Percentiles rank a stretch among this genome's conserved stretches.
These are phyloP conservation scores for Proteles cristata DNA, from an alignment of 2,113 vertebrate genomes.

Conservation along the genomic window DNA sequence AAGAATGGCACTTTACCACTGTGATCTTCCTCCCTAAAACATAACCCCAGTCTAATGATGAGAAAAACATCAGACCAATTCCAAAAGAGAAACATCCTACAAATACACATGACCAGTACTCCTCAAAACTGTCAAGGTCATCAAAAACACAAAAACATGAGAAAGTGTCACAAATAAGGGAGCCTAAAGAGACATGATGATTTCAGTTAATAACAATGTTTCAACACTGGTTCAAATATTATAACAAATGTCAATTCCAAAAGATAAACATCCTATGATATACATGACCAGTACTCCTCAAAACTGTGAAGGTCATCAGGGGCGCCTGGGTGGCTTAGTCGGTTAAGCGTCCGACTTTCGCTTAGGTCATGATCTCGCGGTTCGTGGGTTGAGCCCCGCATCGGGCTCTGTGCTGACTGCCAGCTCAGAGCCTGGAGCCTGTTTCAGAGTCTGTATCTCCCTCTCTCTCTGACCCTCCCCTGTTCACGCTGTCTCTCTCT, in stretches of 20 bases:
- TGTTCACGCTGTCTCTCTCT: no score
- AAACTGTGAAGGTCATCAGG: background rate
- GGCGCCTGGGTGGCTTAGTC: no score
- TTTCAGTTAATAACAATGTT: conserved; percentile 31
- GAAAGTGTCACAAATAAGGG: conserved; percentile 6
- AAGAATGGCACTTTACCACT: conserved; percentile 15
- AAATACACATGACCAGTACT: conserved; percentile 20
- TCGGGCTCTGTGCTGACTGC: no score
- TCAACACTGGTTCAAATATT: background rate
- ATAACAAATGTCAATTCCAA: conserved; percentile 16
- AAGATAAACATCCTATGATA: conserved; percentile 43
- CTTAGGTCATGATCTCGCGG: no score
- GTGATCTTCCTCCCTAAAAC: background rate
- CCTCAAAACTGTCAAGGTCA: conserved; percentile 45
- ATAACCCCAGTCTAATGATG: background rate
- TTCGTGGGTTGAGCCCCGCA: no score
- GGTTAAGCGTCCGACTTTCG: no score
- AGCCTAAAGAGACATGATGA: background rate
- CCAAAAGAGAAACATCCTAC: conserved; percentile 32
- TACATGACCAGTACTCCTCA: conserved; percentile 27
- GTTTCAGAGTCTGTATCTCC: no score
- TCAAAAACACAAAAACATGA: conserved; percentile 41
- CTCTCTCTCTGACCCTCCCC: no score
- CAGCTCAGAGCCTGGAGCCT: no score
- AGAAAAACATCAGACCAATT: conserved; percentile 30